phyloP scores from a whole-genome alignment of 2,888 invertebrate genomes.

The Aporophyla lueneburgensis region DNA sequence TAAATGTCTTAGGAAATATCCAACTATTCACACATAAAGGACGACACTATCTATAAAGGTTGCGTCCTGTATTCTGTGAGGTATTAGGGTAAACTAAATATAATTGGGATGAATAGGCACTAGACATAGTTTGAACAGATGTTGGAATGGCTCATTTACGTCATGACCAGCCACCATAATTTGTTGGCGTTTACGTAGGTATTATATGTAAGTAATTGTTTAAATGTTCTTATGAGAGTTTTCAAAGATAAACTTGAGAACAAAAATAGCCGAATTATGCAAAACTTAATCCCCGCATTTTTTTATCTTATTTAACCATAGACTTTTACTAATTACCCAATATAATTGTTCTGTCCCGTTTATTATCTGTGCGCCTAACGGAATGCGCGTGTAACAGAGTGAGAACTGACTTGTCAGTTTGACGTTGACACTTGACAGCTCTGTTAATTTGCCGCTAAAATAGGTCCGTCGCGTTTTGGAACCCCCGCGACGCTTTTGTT shows the following conservation, averaged over 20 bases:
- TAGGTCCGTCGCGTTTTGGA: no score
- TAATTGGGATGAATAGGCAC: conserved; percentile 9
- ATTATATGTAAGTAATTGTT: neutral
- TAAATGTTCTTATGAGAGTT: neutral
- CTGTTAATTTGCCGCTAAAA: no score
- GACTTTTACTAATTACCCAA: conserved; percentile 24
- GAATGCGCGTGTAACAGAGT: no score
- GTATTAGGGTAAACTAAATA: conserved; percentile 1
- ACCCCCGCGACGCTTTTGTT: no score
- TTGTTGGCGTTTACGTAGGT: no score
- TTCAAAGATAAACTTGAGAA: neutral
- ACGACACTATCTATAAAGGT: neutral
- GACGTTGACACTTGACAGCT: no score
- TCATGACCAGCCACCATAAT: neutral
- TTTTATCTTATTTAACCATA: conserved; percentile 4
- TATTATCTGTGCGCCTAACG: no score
- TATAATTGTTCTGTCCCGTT: no score
- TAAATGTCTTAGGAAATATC: conserved; percentile 12
- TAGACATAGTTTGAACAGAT: neutral
- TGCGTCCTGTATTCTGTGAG: conserved; percentile 15
- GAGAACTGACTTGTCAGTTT: no score
- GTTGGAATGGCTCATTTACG: neutral
- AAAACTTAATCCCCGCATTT: conserved; percentile 11
- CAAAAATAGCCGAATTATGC: conserved; percentile 15
- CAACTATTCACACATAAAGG: conserved; percentile 17